Conservation (phyloP, 2,888 invertebrate species). For the Acleris laterana region DNA sequence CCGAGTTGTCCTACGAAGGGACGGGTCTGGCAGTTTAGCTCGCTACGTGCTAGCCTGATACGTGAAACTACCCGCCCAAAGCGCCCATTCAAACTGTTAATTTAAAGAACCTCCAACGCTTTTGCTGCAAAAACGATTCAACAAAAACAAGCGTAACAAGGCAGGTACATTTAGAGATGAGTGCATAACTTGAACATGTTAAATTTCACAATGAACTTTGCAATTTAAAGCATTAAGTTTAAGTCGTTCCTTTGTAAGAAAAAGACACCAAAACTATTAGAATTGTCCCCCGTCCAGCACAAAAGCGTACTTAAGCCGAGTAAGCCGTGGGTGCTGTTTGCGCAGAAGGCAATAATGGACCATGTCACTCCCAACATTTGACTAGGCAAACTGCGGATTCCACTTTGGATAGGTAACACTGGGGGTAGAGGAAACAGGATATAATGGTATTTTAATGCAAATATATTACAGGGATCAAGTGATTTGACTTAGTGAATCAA, state of each 20-base stretch:
- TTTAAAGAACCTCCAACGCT: conserved; percentile 9
- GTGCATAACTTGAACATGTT: conserved; percentile 1
- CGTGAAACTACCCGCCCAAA: conserved; percentile 13
- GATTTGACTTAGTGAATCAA: too few relatives aligned
- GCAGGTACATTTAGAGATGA: not conserved
- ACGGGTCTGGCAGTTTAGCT: conserved; percentile 18
- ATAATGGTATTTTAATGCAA: not conserved
- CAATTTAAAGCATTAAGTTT: conserved; percentile 28
- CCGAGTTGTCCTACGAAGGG: conserved; percentile 11
- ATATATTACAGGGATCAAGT: too few relatives aligned
- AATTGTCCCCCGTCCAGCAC: conserved; percentile 39
- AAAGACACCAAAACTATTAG: conserved; percentile 31
- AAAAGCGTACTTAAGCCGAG: conserved; percentile 61
- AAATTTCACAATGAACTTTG: conserved; percentile 17
- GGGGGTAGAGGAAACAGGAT: conserved; percentile 8
- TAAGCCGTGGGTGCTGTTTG: conserved; percentile 72
- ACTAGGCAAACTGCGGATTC: conserved; percentile 66
- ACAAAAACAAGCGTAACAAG: conserved; percentile 5
- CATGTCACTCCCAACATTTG: conserved; percentile 71
- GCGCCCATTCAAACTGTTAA: conserved; percentile 13
- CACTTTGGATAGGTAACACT: conserved; percentile 19
- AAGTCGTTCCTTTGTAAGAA: conserved; percentile 25
- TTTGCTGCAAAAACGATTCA: conserved; percentile 12
- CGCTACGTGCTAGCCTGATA: conserved; percentile 12
- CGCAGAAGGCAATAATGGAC: conserved; percentile 76